Evolutionary conservation across 2,113 vertebrate species (phyloP).

Genomic region (Tichodroma muraria): DNA sequence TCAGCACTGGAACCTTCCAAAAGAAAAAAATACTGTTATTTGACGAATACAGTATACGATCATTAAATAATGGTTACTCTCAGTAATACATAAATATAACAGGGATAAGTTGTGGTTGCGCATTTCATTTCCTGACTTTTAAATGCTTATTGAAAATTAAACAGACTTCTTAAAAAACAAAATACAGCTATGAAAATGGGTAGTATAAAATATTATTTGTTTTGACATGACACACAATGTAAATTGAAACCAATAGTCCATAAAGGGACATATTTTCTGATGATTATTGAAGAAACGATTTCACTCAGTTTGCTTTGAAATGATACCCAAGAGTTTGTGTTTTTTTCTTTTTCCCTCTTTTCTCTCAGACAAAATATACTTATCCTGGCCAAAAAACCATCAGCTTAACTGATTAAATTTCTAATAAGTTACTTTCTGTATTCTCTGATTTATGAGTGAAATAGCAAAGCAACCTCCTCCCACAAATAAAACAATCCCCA

Average conservation of each 20-base stretch:
- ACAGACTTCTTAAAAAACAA: not conserved
- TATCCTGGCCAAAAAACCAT: not conserved
- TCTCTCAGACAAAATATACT: not conserved
- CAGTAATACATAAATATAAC: not conserved
- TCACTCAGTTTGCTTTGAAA: not conserved
- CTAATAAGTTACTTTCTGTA: not conserved
- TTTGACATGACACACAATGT: not conserved
- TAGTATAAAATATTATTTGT: not conserved
- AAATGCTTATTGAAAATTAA: not conserved
- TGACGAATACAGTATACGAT: not conserved
- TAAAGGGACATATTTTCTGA: not conserved
- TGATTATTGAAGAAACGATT: not conserved
- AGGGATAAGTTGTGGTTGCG: not conserved
- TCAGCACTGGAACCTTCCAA: not conserved
- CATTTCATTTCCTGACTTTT: not conserved
- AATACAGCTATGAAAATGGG: not conserved
- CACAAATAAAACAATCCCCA: not conserved
- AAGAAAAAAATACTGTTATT: not conserved
- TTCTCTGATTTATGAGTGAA: not conserved
- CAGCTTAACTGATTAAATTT: not conserved
- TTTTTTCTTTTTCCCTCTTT: accelerated
- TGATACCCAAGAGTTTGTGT: not conserved
- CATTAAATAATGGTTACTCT: not conserved
- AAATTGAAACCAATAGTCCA: not conserved
- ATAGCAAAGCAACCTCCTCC: not conserved